Evolutionary conservation across 2,113 vertebrate genomes (phyloP).

Genomic region (Meles meles): DNA sequence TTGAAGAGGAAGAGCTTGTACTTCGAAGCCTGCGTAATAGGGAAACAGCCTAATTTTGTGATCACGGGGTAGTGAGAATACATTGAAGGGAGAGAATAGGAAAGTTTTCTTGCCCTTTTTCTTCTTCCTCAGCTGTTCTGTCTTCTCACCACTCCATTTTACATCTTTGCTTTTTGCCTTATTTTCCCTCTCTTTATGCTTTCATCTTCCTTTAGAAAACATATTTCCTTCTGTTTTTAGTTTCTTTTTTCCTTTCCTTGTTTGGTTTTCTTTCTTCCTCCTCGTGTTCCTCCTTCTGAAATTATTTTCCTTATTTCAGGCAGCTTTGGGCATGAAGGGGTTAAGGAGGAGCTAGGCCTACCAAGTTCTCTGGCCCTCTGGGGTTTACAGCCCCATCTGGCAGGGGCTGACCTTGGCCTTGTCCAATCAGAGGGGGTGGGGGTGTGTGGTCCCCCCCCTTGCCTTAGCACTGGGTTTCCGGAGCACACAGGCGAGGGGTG

Average conservation of each 20-base stretch:
- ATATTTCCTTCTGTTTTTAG: neutral
- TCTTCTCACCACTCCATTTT: neutral
- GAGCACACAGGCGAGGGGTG: conserved; percentile 81
- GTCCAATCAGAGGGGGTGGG: conserved; percentile 78
- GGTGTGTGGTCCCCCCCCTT: conserved; percentile 60
- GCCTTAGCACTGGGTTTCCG: conserved; percentile 84
- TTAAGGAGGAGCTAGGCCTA: conserved; percentile 57
- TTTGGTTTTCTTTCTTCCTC: neutral
- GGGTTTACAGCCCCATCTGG: conserved; percentile 86
- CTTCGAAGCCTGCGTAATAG: neutral
- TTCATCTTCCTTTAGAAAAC: neutral
- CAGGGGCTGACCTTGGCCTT: conserved; percentile 85
- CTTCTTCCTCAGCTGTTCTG: neutral
- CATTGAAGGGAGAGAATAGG: neutral
- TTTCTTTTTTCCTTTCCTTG: neutral
- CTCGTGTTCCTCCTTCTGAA: neutral
- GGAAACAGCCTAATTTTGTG: neutral
- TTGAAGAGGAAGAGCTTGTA: neutral
- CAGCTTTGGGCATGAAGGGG: conserved; percentile 17
- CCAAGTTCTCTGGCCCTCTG: conserved; percentile 73
- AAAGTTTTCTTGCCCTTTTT: neutral
- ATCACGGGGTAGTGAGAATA: neutral
- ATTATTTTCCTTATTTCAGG: neutral
- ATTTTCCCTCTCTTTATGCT: neutral
- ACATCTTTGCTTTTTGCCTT: neutral